Base-by-base conservation (phyloP, 2,797 vertebrate species). In the Gallinago nigripennis region DNA sequence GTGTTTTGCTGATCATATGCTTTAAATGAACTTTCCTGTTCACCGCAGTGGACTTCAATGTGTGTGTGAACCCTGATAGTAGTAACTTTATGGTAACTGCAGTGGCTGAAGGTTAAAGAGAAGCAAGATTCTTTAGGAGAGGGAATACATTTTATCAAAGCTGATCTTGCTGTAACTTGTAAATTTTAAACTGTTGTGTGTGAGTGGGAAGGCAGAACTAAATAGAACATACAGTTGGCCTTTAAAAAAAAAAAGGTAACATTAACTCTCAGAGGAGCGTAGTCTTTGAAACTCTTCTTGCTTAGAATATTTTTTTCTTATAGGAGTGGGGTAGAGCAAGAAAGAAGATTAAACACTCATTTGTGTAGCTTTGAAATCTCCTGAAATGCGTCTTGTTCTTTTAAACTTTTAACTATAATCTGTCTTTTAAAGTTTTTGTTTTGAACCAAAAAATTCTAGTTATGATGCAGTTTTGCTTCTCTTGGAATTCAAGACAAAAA, bases 201-300 rank as follows among this genome's bases (percentile, higher is more conserved):
- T 56, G 79, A 92, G 90, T 93, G 85, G 93, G 88, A 91, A 70
- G 77, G 82, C 69, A 94, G 76, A 92, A 69, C 80, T 90, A 87
- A 92, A 63, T 39, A 54, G 46, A 94, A 66, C 37, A 76, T 53
- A 64, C 1, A 1, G 54, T 16, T 92, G 41, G 65, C 82, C 72
- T 90, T 90, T 45, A 88, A 43, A 82, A 70, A 57, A 70, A 63
- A 28, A 70, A 70, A 6, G 39, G 46, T 11, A 78, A n/a, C 83
- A 45, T 68, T 80, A 71, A 83, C 56, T 92, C 54, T 82, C 5
- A 30, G 4, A 17, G 30, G 25, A 58, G 21, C 9, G 16, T 3
- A 39, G 35, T 35, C 43, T 37, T 17, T 57, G 43, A 78, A 94
- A 66, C 3, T 1, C 23, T 57, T 69, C 37, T 77, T 31, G 15